Evolutionary conservation across 2,888 invertebrate genomes (phyloP), one percentile per base, ranked within the genome.

Genomic region (Papilio gigon): DNA sequence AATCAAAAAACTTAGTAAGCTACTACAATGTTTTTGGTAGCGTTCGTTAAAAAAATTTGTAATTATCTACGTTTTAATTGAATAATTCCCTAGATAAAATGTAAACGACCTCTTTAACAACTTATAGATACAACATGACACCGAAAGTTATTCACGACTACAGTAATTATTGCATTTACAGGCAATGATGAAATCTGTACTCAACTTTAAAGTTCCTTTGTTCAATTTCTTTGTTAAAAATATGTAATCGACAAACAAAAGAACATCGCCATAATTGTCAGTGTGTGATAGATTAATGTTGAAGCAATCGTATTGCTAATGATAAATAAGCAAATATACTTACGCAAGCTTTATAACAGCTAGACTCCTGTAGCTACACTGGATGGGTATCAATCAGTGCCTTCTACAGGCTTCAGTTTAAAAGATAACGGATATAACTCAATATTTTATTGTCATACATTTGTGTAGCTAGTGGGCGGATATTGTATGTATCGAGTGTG

Each of bases 341-440:
- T 22, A 47, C 22, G 47, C 12, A 47, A 22, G 12, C 17, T 42
- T 44, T 9, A 12, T 47, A n/a, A 47, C 11, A 11, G 11, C 9
- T 22, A 12, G 47, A 47, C 17, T 42, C 42, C 47, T 42, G n/a
- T 42, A 17, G 17, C 17, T n/a, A 50, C 50, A 50, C 27, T 27
- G 27, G 25, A 50, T 27, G 25, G 27, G 50, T 27, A 50, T 50
- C 50, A 50, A 20, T 50, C 50, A 50, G 50, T 50, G 50, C 25
- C 50, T 50, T 27, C 50, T 50, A 25, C 25, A 14, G 27, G 50
- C 50, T 50, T 8, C n/a, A 50, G 50, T 50, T 50, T 50, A 50
- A 14, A 50, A 50, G 50, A 50, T 27, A 50, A 50, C n/a, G 27
- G n/a, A 50, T 27, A 50, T 25, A 50, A 27, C 12, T 14, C 50